Base-by-base conservation (phyloP, 2,113 vertebrate genomes). In the Alaudala cheleensis region DNA sequence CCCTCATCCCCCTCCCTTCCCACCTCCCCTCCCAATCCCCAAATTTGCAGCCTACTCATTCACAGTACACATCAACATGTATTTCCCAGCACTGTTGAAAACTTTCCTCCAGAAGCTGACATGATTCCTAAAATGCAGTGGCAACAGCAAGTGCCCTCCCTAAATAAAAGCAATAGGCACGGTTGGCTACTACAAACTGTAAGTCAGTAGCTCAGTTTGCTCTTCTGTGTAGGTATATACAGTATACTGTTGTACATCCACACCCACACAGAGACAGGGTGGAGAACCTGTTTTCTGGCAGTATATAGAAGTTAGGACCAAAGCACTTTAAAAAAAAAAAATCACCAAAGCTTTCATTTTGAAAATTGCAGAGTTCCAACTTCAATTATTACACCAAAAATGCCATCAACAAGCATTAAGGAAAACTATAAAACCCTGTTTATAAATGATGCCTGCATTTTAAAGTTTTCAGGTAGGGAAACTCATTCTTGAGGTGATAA, bases 101-200 rank as follows among this genome's bases (percentile, higher is more conserved):
- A 86, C 90, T 62, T 91, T 76, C 81, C 96, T 94, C 95, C 83
- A 95, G 93, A 95, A 95, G 94, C 93, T 78, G 91, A 95, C 54
- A 42, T 61, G 95, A 91, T 96, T 97, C 96, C 96, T 83, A 93
- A 94, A 91, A 93, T 92, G 94, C 96, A 97, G 86, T 97, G 96
- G 96, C 96, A 95, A 96, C 93, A 95, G 92, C 86, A 96, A 97
- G 96, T 96, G 96, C 95, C 93, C 97, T 97, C 95, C 91, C 94
- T 94, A 97, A 94, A 96, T 49, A 65, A 96, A 96, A 97, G 93
- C 92, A 98, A 97, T 97, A 98, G 97, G 97, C 97, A 98, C 97
- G n/a, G 94, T 97, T 98, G 98, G 97, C 97, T 98, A 98, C 96
- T 96, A 97, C 95, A 95, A 92, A 89, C 67, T 78, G 78, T 93